Percentiles rank a stretch among this genome's conserved stretches.
Conservation (phyloP, 1,140 invertebrate genomes). For the Ganaspis sp. region DNA sequence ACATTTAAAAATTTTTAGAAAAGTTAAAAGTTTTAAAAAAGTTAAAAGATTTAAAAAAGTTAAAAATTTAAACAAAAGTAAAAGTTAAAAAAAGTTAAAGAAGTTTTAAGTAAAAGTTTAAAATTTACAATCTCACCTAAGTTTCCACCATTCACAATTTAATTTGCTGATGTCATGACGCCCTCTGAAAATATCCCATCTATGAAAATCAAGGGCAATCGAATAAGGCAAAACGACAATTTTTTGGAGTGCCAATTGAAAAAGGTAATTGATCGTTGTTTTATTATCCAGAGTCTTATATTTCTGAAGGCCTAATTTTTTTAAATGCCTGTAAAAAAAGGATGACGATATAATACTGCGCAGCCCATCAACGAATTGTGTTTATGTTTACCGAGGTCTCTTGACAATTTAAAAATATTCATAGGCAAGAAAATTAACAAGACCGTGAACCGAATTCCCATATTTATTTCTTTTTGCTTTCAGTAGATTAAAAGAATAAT, state of each 20-base stretch:
- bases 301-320: conserved; percentile 5
- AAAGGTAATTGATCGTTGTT: conserved; percentile 10
- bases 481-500: background rate
- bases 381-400: background rate
- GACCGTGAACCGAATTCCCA: background rate
- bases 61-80: too few species aligned
- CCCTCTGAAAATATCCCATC: background rate
- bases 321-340: background rate
- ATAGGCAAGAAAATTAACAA: background rate
- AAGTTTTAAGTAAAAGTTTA: too few species aligned
- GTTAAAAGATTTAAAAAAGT: too few species aligned
- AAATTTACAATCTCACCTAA: background rate
- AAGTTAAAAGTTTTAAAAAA: too few species aligned
- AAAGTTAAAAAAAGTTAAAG: too few species aligned
- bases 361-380: background rate
- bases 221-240: conserved; percentile 1
- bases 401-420: background rate
- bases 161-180: background rate
- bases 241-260: conserved; percentile 21
- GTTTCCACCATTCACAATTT: conserved; percentile 16
- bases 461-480: background rate
- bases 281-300: background rate
- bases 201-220: conserved; percentile 14
- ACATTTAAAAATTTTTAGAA: too few species aligned
- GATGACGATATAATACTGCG: background rate